Percentiles rank a stretch among this genome's conserved stretches.
Conservation (phyloP, 2,113 vertebrate genomes). For the Lampris incognitus region DNA sequence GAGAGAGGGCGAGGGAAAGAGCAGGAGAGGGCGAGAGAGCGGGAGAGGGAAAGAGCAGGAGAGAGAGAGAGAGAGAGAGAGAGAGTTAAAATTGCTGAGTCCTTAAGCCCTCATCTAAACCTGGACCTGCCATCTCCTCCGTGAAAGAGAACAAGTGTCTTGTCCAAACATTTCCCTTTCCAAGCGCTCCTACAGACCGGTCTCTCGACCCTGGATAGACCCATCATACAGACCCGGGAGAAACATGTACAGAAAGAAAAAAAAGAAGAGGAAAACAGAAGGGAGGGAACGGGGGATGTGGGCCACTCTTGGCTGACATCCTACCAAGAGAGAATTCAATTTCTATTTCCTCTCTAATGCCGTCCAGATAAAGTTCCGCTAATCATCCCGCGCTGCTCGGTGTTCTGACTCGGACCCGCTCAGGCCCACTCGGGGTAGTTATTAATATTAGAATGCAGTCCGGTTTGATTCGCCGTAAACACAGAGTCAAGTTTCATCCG, state of each 20-base stretch:
- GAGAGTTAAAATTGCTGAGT: constrained; percentile 1
- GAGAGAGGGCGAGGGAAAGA: no score
- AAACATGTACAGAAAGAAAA: background rate
- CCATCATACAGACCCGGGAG: background rate
- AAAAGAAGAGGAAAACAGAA: constrained; percentile 1
- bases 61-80: background rate
- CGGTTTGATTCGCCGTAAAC: background rate
- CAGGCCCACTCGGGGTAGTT: constrained; percentile 8
- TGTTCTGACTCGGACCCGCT: constrained; percentile 23
- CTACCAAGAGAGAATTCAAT: background rate
- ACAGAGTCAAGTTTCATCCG: background rate
- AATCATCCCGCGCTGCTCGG: constrained; percentile 20
- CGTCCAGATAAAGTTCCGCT: constrained; percentile 14
- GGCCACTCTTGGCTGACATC: background rate
- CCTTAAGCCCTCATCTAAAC: background rate
- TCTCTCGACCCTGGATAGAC: background rate
- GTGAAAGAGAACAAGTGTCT: background rate
- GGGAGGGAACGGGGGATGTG: background rate
- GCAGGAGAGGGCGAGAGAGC: background rate
- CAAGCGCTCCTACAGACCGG: background rate
- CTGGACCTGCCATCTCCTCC: background rate
- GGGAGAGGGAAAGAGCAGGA: background rate
- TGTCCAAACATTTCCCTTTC: constrained; percentile 6
- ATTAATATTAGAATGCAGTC: background rate
- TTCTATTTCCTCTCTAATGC: constrained; percentile 10